These are phyloP conservation scores for Ariolimax columbianus DNA, from an alignment of 2,888 invertebrate species.

Conservation along the genomic window DNA sequence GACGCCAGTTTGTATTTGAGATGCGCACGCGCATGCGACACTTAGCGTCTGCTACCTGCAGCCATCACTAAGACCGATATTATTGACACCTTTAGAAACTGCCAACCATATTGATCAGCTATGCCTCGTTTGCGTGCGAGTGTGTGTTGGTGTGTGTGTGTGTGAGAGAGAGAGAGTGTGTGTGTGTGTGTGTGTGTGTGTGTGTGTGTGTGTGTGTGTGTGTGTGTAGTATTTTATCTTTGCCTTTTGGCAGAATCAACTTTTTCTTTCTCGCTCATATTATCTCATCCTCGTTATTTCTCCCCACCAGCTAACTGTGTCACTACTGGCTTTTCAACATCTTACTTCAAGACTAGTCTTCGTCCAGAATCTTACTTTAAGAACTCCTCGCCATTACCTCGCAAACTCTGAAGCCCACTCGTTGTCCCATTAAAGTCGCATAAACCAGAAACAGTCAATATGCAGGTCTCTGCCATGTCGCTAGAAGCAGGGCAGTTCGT, in stretches of 20 bases:
- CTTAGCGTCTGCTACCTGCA: no score
- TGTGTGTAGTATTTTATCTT: not conserved
- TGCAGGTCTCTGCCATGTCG: not conserved
- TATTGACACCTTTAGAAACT: no score
- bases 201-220: not conserved
- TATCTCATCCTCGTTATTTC: not conserved
- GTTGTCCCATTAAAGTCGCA: not conserved
- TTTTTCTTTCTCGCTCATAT: no score
- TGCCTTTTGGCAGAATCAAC: no score
- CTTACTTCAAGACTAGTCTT: not conserved
- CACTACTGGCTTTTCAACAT: not conserved
- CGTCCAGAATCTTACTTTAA: not conserved
- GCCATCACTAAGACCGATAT: no score
- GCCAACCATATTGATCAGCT: no score
- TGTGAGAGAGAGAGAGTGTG: no score
- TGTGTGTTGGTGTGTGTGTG: no score
- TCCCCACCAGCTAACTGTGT: not conserved
- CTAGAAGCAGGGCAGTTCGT: not conserved
- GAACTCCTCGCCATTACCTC: not conserved
- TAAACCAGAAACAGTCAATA: not conserved
- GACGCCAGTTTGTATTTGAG: no score
- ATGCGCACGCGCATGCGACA: no score
- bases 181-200: not conserved
- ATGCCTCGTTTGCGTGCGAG: no score
- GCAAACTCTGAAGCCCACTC: not conserved